Evolutionary conservation across 2,113 vertebrate genomes (phyloP).

Genomic region (Callospermophilus lateralis): DNA sequence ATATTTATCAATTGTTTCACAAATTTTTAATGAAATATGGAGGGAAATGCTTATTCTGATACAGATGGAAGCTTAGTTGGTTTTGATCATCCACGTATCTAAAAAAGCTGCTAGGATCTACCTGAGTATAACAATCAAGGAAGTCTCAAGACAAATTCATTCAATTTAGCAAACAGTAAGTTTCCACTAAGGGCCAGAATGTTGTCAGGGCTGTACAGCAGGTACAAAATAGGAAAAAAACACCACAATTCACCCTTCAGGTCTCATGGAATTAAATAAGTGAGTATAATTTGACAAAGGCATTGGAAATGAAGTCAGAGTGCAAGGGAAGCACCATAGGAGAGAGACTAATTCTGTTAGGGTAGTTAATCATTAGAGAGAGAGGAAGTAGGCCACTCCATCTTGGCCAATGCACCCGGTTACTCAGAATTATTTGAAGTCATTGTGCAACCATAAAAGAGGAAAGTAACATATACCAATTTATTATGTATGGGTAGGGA

Average conservation of each 20-base stretch:
- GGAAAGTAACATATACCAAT: conserved; percentile 38
- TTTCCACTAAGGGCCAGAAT: background rate
- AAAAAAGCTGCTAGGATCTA: background rate
- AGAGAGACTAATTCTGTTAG: background rate
- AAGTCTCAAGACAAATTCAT: background rate
- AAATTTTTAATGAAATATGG: conserved; percentile 33
- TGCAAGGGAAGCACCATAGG: background rate
- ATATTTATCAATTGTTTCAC: conserved; percentile 39
- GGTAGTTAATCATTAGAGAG: conserved; percentile 10
- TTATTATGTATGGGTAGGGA: background rate
- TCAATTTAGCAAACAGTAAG: background rate
- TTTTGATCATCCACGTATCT: background rate
- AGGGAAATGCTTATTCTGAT: background rate
- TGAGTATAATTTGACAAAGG: background rate
- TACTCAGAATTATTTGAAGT: conserved; percentile 27
- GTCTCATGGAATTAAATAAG: background rate
- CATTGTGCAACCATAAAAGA: conserved; percentile 38
- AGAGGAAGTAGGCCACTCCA: conserved; percentile 45
- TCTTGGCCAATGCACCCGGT: background rate
- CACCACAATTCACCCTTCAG: background rate
- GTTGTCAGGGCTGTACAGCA: background rate
- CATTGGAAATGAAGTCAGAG: conserved; percentile 49
- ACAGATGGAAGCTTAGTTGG: background rate
- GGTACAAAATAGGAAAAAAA: background rate
- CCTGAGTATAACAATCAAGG: background rate